phyloP scores from a whole-genome alignment of 2,797 vertebrate genomes.

The Meda fulgida region DNA sequence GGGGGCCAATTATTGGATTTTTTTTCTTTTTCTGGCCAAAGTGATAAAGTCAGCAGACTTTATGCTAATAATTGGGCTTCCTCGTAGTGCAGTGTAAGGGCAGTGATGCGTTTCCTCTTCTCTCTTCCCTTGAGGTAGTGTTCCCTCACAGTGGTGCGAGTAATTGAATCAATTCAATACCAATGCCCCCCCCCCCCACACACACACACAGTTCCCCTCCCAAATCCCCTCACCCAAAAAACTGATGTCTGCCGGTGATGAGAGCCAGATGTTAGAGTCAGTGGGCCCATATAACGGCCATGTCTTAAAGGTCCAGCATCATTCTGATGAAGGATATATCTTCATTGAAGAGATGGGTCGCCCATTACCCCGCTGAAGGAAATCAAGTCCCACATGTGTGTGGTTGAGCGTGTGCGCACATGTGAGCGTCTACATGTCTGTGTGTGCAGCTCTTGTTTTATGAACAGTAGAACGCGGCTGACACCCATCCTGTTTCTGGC shows the following conservation, averaged over 20 bases:
- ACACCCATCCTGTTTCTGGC: conserved; percentile 79
- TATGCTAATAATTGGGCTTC: conserved; percentile 70
- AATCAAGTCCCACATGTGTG: conserved; percentile 78
- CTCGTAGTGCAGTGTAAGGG: conserved; percentile 64
- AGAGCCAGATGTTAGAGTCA: conserved; percentile 83
- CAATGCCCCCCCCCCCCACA: conserved; percentile 66
- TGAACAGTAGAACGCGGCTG: conserved; percentile 74
- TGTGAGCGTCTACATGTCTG: conserved; percentile 50
- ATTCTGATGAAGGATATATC: conserved; percentile 78
- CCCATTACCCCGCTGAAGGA: conserved; percentile 75
- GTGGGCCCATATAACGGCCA: conserved; percentile 70
- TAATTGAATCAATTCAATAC: conserved; percentile 93
- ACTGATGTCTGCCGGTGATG: conserved; percentile 80
- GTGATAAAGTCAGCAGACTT: conserved; percentile 82
- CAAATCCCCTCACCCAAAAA: conserved; percentile 65
- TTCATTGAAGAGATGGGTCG: conserved; percentile 78
- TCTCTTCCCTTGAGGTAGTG: conserved; percentile 69
- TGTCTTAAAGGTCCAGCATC: conserved; percentile 79
- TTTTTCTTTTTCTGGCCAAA: conserved; percentile 66
- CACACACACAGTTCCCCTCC: conserved; percentile 31
- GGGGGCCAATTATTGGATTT: conserved; percentile 85
- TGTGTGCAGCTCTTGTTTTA: conserved; percentile 56
- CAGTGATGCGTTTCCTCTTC: conserved; percentile 74
- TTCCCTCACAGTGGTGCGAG: conserved; percentile 80
- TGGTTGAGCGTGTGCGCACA: conserved; percentile 44